Evolutionary conservation across 2,888 invertebrate species (phyloP), one percentile per base, ranked within the genome.

Genomic region (Anthrax anthrax): DNA sequence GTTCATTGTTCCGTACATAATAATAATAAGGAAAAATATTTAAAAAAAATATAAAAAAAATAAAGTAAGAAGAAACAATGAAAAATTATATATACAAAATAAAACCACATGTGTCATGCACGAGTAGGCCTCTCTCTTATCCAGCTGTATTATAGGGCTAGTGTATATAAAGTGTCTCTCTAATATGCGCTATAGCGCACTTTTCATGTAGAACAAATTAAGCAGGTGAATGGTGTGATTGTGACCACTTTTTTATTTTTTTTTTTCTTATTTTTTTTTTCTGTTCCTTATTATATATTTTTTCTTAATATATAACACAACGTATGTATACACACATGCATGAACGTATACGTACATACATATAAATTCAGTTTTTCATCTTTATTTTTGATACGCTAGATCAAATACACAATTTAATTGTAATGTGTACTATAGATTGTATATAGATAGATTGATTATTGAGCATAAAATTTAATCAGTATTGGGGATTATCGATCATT

Each of bases 71-170:
- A 9, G 23, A 27, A 27, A 27, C 5, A 27, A 8, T 9, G 9
- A 27, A 27, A 27, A 27, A 27, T 8, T 8, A 27, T 27, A n/a
- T 16, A 39, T 14, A 27, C 23, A 27, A 8, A 27, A 8, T 18
- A 27, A 39, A 37, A 47, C 44, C 47, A 47, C 44, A 47, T 47
- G 44, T 47, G 44, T 47, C 36, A 47, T 47, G 47, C 47, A 44
- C 44, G 47, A 47, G 40, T 44, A 41, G 27, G 23, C 46, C 41
- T 6, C 5, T 4, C 23, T 32, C 29, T 45, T 23, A 13, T 36
- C 39, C 14, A 29, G 27, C 14, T n/a, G n/a, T n/a, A n/a, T n/a
- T n/a, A n/a, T n/a, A n/a, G n/a, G n/a, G n/a, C n/a, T n/a, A n/a
- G n/a, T n/a, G n/a, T n/a, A n/a, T n/a, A n/a, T n/a, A 27, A 42